phyloP scores from a whole-genome alignment of 2,888 invertebrate species.

The Sinodicranocentrus sp. region DNA sequence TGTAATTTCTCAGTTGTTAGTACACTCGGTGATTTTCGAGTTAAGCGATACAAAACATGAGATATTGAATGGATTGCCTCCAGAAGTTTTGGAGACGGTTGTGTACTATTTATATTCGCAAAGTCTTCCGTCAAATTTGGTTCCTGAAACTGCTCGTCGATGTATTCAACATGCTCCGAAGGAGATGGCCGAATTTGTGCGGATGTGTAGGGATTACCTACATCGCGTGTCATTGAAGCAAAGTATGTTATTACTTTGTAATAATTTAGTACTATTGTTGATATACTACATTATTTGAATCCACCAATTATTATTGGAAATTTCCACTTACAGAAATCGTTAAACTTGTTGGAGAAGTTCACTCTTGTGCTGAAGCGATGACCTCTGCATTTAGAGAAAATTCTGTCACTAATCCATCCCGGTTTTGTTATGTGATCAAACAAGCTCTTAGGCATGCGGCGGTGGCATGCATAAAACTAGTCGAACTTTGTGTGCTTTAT shows the following conservation, averaged over 20 bases:
- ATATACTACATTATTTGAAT: not conserved
- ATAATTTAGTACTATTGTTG: conserved; percentile 10
- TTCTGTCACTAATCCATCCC: conserved; percentile 80
- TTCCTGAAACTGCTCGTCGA: conserved; percentile 82
- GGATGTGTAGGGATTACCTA: conserved; percentile 82
- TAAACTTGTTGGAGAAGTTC: conserved; percentile 83
- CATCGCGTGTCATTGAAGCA: conserved; percentile 83
- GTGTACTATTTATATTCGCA: conserved; percentile 84
- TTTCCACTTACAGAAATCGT: conserved; percentile 83
- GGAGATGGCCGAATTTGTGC: conserved; percentile 81
- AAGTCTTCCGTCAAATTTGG: conserved; percentile 82
- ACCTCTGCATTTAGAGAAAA: conserved; percentile 72
- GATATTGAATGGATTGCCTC: conserved; percentile 81
- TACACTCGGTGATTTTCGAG: conserved; percentile 75
- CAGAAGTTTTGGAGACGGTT: conserved; percentile 83
- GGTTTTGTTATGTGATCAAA: conserved; percentile 83
- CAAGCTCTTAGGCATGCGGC: conserved; percentile 83
- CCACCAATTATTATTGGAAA: conserved; percentile 58
- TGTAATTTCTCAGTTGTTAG: conserved; percentile 64
- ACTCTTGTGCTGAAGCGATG: conserved; percentile 80
- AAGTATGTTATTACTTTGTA: conserved; percentile 80
- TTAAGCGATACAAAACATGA: conserved; percentile 66
- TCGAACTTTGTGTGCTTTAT: conserved; percentile 84
- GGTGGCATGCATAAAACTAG: conserved; percentile 80
- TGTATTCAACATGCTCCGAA: conserved; percentile 80